Percentiles rank a stretch among this genome's conserved stretches.
Evolutionary conservation across 2,888 invertebrate genomes (phyloP).

Genomic region (Kuschelorhynchus macadamiae): DNA sequence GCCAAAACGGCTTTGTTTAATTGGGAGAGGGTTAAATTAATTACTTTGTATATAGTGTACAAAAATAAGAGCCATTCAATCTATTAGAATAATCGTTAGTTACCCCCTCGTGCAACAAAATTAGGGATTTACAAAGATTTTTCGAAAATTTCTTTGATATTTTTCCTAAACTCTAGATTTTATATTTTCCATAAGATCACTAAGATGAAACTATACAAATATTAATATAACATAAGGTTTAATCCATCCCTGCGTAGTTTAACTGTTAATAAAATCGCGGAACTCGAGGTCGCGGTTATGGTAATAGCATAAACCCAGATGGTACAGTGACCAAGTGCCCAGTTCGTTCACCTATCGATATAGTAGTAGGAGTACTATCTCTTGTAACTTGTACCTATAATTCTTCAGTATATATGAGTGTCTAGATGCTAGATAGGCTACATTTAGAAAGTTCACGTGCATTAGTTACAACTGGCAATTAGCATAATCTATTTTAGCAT

Average conservation of each 20-base stretch:
- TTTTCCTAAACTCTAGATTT: no score
- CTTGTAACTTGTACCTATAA: conserved; percentile 43
- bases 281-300: conserved; percentile 50
- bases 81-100: no score
- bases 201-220: no score
- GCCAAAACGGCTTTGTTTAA: no score
- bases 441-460: conserved; percentile 38
- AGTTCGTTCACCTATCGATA: conserved; percentile 57
- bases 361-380: conserved; percentile 52
- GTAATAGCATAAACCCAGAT: conserved; percentile 49
- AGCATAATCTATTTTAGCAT: no score
- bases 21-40: no score
- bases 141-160: no score
- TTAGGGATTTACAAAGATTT: no score
- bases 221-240: neutral
- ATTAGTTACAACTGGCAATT: conserved; percentile 1
- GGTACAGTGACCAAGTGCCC: conserved; percentile 61
- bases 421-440: conserved; percentile 25
- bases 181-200: no score
- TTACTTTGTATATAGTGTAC: no score
- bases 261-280: conserved; percentile 49
- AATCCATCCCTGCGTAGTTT: conserved; percentile 15
- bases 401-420: conserved; percentile 31
- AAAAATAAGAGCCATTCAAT: no score
- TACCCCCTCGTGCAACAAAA: no score